These are phyloP conservation scores for Limnothrissa miodon DNA, from an alignment of 2,113 vertebrate genomes.

Conservation along the genomic window DNA sequence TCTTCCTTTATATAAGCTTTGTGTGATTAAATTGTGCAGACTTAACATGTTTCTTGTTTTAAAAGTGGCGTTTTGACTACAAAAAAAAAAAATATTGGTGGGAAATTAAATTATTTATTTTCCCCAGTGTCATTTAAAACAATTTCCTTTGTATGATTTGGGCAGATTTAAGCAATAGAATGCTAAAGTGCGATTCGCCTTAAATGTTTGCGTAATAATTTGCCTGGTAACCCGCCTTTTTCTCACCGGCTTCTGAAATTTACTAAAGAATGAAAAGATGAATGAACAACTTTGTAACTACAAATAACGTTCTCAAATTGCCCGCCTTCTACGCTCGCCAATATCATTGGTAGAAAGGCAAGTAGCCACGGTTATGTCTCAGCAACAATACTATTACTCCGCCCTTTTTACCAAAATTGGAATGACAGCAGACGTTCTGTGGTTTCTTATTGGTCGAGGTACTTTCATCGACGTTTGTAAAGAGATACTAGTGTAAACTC, in stretches of 20 bases:
- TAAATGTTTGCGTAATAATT: neutral
- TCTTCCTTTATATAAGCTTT: neutral
- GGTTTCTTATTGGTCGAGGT: conserved; percentile 64
- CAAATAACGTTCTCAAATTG: conserved; percentile 69
- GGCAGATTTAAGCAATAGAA: neutral
- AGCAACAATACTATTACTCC: conserved; percentile 60
- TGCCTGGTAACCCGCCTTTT: conserved; percentile 62
- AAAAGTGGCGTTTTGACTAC: neutral
- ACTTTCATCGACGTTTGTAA: conserved; percentile 66
- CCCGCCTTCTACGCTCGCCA: conserved; percentile 65
- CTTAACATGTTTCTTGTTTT: neutral
- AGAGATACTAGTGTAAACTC: conserved; percentile 53
- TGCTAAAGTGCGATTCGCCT: neutral
- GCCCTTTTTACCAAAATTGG: conserved; percentile 64
- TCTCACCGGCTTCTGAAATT: conserved; percentile 35
- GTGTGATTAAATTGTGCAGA: neutral
- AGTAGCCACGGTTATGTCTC: conserved; percentile 71
- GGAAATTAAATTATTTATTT: conserved; percentile 14
- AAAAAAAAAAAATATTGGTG: neutral
- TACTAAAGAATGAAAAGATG: conserved; percentile 55
- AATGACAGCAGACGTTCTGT: conserved; percentile 39
- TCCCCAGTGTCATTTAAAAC: conserved; percentile 9
- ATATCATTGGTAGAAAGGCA: conserved; percentile 60
- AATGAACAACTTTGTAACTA: conserved; percentile 62
- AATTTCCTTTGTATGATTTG: neutral